Base-by-base conservation (phyloP, 2,888 invertebrate species). In the Pyrgus malvae region DNA sequence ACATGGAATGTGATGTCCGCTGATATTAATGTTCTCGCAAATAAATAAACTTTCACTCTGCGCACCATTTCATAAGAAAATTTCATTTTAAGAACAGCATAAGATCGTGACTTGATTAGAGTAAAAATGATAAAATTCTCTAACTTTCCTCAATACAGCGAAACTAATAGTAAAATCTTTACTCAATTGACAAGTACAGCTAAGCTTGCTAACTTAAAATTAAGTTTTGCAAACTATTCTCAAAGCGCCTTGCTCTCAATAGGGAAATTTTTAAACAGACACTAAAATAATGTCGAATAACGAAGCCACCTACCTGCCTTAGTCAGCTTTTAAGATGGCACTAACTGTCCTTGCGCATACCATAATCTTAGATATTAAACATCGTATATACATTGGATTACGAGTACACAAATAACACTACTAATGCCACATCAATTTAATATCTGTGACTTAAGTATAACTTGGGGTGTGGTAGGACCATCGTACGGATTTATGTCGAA, bases 1-100 rank as follows among this genome's bases (percentile, higher is more conserved):
- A 65, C 64, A 80, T 87, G 88, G 88, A 88, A 88, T 88, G 88
- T 87, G 85, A 83, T 82, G 79, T 76, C 68, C 63, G 70, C 72
- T 69, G 57, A n/a, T n/a, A n/a, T 74, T 77, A 74, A 69, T 40
- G 41, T 29, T 29, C 29, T 63, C 70, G 72, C 69, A 68, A 68
- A 66, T 59, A 67, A 74, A 70, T 61, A 59, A 68, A 67, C 66
- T 65, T 49, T 27, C 44, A 63, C 45, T 44, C 68, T 64, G 69
- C 69, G 80, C 82, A 85, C 76, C 78, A 67, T 78, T 75, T 78
- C 79, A 68, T 69, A 67, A 69, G 64, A 66, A 40, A 53, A 56
- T 56, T 49, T 54, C 44, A 61, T 54, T 45, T 48, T 48, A 50
- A 61, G 53, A 37, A 58, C 17, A 45, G 58, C 50, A 60, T 57